Evolutionary conservation across 92 coral and sea anemone species (phyloP), one percentile per base, ranked within the genome.

Genomic region (Actinostola sp.): DNA sequence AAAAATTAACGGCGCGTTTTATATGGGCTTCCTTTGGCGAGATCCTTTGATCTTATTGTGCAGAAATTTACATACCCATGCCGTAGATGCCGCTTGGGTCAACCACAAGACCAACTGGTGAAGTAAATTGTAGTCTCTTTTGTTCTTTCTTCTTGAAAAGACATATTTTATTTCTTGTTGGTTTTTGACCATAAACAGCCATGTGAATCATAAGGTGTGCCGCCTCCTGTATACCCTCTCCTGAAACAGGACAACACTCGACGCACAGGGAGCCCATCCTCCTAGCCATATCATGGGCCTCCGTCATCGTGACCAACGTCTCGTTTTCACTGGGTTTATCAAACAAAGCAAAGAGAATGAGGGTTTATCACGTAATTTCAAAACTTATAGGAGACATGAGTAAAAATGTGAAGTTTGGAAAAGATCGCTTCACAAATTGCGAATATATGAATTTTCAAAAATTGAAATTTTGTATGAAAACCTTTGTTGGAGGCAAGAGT

Each of bases 101-200:
- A 39, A 56, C 26, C 8, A 71, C 62, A 38, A 55, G 67, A 38
- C 56, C 25, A 12, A 38, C 55, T 8, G 77, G 55, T 17, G 56
- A 20, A 45, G 33, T 30, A 23, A 51, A 2, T 8, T 23, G 56
- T 16, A 16, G 28, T 55, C 77, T 38, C 34, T 24, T 55, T 19
- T 38, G 49, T 31, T 20, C 52, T 28, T 71, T 71, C 29, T 31
- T 67, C 38, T 35, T 71, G 66, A 71, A 57, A 24, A 41, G 26
- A 60, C 38, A 12, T 38, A 7, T 1, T 27, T 38, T 63, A 36
- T 36, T 36, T 36, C 27, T 61, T 10, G 11, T 23, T 8, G 38
- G 55, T 44, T 38, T 71, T 28, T 71, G 77, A 14, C 77, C 66
- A 71, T 71, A 33, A 0, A 57, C 77, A 27, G 77, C 77, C 66